Base-by-base conservation (phyloP, 2,113 vertebrate genomes). In the Rallus limicola region DNA sequence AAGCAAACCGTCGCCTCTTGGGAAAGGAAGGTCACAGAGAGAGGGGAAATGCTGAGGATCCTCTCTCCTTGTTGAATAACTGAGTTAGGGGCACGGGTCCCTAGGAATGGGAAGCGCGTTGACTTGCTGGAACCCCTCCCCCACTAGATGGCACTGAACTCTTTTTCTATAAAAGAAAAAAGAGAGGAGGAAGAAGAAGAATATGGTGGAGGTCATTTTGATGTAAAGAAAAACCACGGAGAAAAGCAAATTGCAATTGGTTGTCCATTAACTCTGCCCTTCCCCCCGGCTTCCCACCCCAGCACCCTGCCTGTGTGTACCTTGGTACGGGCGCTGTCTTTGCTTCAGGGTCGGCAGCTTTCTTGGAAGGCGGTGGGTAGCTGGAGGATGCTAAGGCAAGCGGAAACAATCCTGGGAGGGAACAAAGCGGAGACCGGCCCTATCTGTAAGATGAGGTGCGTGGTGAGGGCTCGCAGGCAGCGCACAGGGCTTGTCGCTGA, bases 101-200 rank as follows among this genome's bases (percentile, higher is more conserved):
- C 25, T 12, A 10, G 56, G 18, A 86, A n/a, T 5, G 62, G 40
- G 62, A 70, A 90, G 46, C 23, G 10, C 60, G 4, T 50, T 59
- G 77, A 29, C 64, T 70, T 67, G 65, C 70, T 93, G 79, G 5
- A 25, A 95, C 98, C 98, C 98, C 97, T 98, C 97, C 97, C 98
- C 97, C 98, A 98, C 98, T 98, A 98, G 98, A 96, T 98, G 98
- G 98, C 98, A 98, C 97, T 98, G 98, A 98, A 97, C 96, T 97
- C 88, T 88, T 85, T 95, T 94, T 83, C 93, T 94, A 97, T 90
- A 90, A 96, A 93, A 68, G 38, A 21, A 76, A 48, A 56, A 46
- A 40, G 63, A 21, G 44, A 33, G 33, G 10, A 33, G 12, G 86
- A 72, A 48, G 50, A 96, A 63, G 75, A 90, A 97, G 96, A 98